Evolutionary conservation across 2,888 invertebrate genomes (phyloP).

Genomic region (Lagria hirta): DNA sequence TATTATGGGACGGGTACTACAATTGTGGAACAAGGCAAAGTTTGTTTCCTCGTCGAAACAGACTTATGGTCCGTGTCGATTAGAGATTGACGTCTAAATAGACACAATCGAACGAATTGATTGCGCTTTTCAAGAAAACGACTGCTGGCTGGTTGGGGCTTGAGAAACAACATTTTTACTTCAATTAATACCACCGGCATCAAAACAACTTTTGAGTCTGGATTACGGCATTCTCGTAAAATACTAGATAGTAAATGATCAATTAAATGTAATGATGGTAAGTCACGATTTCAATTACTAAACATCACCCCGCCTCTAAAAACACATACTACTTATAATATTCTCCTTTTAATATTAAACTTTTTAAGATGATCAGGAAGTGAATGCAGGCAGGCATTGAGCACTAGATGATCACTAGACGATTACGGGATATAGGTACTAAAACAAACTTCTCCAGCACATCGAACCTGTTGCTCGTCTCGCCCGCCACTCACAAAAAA

Average conservation of each 20-base stretch:
- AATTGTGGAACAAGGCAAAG: slow-evolving; percentile 22
- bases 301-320: slow-evolving; percentile 22
- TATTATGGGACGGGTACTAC: slow-evolving; percentile 16
- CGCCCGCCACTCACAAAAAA: no score
- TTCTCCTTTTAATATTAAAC: slow-evolving; percentile 17
- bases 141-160: no score
- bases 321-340: slow-evolving; percentile 17
- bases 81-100: slow-evolving; percentile 37
- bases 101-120: slow-evolving; percentile 31
- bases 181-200: slow-evolving; percentile 8
- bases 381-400: no score
- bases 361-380: no score
- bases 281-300: slow-evolving; percentile 33
- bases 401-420: no score
- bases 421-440: no score
- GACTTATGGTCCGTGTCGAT: slow-evolving; percentile 34
- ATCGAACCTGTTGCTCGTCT: no score
- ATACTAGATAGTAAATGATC: slow-evolving; percentile 26
- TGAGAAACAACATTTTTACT: slow-evolving; percentile 17
- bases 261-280: slow-evolving; percentile 28
- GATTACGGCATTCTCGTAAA: slow-evolving; percentile 23
- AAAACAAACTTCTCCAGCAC: no score
- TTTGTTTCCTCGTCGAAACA: slow-evolving; percentile 22
- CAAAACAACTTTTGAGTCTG: slow-evolving; percentile 12
- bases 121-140: slow-evolving; percentile 18